Base-by-base conservation (phyloP, 2,888 invertebrate species). In the Hylaea fasciaria region DNA sequence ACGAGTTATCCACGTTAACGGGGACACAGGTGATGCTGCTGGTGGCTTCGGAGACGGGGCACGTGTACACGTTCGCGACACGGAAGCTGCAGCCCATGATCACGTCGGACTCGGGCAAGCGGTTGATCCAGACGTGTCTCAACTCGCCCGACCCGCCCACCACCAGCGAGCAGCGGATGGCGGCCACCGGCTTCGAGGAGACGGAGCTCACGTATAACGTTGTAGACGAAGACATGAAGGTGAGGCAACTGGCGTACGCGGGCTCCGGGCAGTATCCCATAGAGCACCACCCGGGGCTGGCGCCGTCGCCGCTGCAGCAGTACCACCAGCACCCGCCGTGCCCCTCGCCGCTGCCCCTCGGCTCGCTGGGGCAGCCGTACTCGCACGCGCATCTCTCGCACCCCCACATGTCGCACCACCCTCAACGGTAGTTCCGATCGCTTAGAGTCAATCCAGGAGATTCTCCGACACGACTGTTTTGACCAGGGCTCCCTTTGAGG, bases 21-120 rank as follows among this genome's bases (percentile, higher is more conserved):
- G 99, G 99, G 55, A 99, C 99, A 37, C 99, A 99, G 93, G 99
- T 99, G 88, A 99, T 99, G 99, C 94, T 99, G 78, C 94, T 99
- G 83, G 99, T 99, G 71, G 99, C 99, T 64, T 98, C 98, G 69
- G 99, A 99, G 91, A 99, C 99, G 16, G 99, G 99, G 55, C 99
- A 99, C 93, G 99, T 99, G 80, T 99, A 99, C 93, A 99, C 99
- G 66, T 99, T 99, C 93, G 99, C 99, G 68, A 99, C 99, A 73
- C 95, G 98, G 74, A 98, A 98, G 89, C 94, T 99, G 55, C 98
- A 99, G 91, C 99, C 99, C 72, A 99, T 99, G 99, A 99, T 99
- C 88, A 99, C 98, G 48, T 98, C 98, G 73, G 97, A 97, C 86
- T 96, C 97, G 62, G 99, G 99, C 73, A 99, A 99, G 90, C 97